Conservation (phyloP, 53 echinoderm and acorn worm genomes). For the Echinarachnius parma region DNA sequence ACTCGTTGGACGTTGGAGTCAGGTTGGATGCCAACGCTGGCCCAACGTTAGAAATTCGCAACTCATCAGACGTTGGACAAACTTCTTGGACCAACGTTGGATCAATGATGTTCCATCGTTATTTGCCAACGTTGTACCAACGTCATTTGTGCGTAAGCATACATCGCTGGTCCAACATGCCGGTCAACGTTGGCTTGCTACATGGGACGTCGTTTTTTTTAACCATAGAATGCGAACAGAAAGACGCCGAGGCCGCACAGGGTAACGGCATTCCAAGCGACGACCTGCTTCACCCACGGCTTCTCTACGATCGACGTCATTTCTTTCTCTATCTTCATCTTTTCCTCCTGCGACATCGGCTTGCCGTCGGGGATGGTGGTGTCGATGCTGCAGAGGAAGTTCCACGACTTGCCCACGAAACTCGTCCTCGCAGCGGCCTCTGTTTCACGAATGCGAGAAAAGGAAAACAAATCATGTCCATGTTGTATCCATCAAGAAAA, state of each 20-base stretch:
- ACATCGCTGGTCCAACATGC: too few relatives aligned
- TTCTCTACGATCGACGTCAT: conserved; percentile 67
- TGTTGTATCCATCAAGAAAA: neutral
- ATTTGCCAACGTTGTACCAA: too few relatives aligned
- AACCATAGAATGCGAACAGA: conserved; percentile 67
- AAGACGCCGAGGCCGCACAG: conserved; percentile 55
- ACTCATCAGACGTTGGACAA: too few relatives aligned
- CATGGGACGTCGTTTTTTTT: too few relatives aligned
- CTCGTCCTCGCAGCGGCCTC: conserved; percentile 31
- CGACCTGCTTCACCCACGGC: conserved; percentile 37
- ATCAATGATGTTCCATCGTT: too few relatives aligned
- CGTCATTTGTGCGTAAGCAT: too few relatives aligned
- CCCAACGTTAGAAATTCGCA: too few relatives aligned
- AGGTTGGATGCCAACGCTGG: too few relatives aligned
- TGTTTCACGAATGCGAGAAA: neutral
- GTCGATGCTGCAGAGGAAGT: conserved; percentile 63
- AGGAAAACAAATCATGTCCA: neutral
- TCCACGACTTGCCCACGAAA: conserved; percentile 41
- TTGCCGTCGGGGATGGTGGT: neutral
- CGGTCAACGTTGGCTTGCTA: too few relatives aligned
- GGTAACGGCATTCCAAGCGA: conserved; percentile 46
- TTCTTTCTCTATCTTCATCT: conserved; percentile 28
- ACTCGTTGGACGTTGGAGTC: too few relatives aligned
- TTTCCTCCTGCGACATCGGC: conserved; percentile 64
- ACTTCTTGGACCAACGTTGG: too few relatives aligned